Percentiles rank a stretch among this genome's conserved stretches.
These are phyloP conservation scores for Amphipoea lucens DNA, from an alignment of 2,888 invertebrate genomes.

Conservation along the genomic window DNA sequence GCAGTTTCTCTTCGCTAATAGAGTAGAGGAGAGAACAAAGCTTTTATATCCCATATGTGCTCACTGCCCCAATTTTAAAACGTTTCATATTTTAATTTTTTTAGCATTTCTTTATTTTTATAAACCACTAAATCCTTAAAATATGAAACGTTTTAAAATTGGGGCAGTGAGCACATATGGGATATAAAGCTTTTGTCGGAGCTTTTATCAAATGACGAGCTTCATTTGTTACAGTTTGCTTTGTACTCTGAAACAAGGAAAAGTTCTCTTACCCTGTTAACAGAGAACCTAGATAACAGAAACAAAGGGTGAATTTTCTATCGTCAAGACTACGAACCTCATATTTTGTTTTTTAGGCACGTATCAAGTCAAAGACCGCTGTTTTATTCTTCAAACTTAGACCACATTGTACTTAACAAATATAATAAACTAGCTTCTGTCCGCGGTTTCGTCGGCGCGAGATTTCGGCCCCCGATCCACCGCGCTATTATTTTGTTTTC, in stretches of 20 bases:
- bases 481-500: no score
- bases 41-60: no score
- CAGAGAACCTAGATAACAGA: not conserved
- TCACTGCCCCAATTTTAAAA: no score
- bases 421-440: not conserved
- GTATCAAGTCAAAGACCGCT: slow-evolving; percentile 8
- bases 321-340: not conserved
- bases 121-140: no score
- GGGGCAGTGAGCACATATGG: no score
- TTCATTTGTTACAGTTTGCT: not conserved
- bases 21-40: slow-evolving; percentile 1
- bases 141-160: no score
- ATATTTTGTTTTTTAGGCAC: not conserved
- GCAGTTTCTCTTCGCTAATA: not conserved
- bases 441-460: no score
- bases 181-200: not conserved
- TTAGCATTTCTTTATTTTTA: no score
- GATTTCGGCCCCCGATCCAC: no score
- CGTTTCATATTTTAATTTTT: no score
- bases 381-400: slow-evolving; percentile 12
- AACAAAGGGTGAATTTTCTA: not conserved
- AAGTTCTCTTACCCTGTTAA: not conserved
- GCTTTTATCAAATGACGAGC: slow-evolving; percentile 7
- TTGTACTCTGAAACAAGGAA: not conserved
- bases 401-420: slow-evolving; percentile 4